A percentile compares a stretch with the other conserved stretches of the same genome.
Conservation (phyloP, 2,888 invertebrate genomes). For the Andrena marginata region DNA sequence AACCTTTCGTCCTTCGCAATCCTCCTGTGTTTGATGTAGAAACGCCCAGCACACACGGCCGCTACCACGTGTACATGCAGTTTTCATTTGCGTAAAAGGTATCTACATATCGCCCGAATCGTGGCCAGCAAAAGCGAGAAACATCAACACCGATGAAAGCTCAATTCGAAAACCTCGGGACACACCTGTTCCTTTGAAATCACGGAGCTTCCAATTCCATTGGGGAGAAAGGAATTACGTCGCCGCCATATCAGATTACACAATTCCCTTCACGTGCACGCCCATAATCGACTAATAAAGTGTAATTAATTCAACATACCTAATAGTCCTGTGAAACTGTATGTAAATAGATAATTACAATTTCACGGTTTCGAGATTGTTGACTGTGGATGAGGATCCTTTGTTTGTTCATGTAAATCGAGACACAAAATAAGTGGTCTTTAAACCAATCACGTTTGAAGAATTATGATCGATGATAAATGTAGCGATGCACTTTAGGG, state of each 20-base stretch:
- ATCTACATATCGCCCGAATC: constrained; percentile 63
- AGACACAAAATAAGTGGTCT: no score
- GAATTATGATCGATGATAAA: no score
- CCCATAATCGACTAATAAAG: neutral
- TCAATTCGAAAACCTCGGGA: constrained; percentile 57
- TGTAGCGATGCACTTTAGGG: no score
- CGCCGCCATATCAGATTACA: constrained; percentile 6
- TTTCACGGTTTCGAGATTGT: no score
- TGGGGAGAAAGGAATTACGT: constrained; percentile 27
- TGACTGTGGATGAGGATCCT: no score
- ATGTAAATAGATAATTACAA: no score
- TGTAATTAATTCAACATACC: neutral
- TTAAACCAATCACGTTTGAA: no score
- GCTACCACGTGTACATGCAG: constrained; percentile 31
- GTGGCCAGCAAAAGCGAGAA: constrained; percentile 56
- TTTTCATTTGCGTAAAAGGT: constrained; percentile 77
- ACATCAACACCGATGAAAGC: constrained; percentile 66
- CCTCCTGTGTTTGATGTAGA: constrained; percentile 14
- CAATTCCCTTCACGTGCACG: neutral
- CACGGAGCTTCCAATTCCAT: constrained; percentile 30
- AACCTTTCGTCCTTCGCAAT: constrained; percentile 39
- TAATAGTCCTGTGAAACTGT: no score
- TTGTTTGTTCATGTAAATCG: no score
- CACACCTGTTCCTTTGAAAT: constrained; percentile 54
- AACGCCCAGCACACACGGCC: neutral